phyloP scores from a whole-genome alignment of 2,888 invertebrate genomes.

The Hypsopygia costalis region DNA sequence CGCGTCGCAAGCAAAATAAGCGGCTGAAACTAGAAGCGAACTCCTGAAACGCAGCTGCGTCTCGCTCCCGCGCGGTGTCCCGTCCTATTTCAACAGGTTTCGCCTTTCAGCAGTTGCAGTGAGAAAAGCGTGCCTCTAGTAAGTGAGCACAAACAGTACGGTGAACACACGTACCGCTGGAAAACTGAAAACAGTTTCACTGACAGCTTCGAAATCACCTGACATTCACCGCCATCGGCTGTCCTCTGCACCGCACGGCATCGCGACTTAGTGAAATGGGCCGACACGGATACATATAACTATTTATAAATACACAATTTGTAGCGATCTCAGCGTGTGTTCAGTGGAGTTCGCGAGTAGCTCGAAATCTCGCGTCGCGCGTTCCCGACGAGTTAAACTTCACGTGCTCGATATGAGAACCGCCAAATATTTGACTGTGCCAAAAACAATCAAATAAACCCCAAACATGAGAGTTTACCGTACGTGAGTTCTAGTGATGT shows the following conservation, averaged over 20 bases:
- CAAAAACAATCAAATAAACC: constrained; percentile 56
- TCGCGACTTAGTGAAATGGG: constrained; percentile 54
- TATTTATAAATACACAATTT: constrained; percentile 68
- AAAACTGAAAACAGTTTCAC: constrained; percentile 72
- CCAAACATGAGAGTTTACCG: constrained; percentile 36
- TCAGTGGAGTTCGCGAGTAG: constrained; percentile 50
- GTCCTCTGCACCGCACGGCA: constrained; percentile 46
- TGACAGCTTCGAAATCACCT: constrained; percentile 69
- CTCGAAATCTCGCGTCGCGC: constrained; percentile 39
- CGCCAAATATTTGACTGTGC: constrained; percentile 55
- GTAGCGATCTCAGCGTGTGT: constrained; percentile 42
- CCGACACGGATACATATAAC: constrained; percentile 54
- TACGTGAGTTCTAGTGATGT: constrained; percentile 38
- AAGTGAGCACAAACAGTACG: constrained; percentile 74
- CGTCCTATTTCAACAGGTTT: constrained; percentile 79
- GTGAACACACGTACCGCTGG: constrained; percentile 67
- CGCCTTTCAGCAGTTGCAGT: constrained; percentile 75
- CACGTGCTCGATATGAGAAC: constrained; percentile 51
- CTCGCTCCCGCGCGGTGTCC: constrained; percentile 59
- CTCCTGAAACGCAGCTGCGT: constrained; percentile 32
- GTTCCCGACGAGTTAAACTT: constrained; percentile 40
- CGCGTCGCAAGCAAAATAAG: constrained; percentile 61
- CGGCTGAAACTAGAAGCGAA: constrained; percentile 59
- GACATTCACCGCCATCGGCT: constrained; percentile 61
- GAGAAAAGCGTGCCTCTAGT: constrained; percentile 73